Evolutionary conservation across 2,113 vertebrate genomes (phyloP), one percentile per base, ranked within the genome.

Genomic region (Vimba vimba): DNA sequence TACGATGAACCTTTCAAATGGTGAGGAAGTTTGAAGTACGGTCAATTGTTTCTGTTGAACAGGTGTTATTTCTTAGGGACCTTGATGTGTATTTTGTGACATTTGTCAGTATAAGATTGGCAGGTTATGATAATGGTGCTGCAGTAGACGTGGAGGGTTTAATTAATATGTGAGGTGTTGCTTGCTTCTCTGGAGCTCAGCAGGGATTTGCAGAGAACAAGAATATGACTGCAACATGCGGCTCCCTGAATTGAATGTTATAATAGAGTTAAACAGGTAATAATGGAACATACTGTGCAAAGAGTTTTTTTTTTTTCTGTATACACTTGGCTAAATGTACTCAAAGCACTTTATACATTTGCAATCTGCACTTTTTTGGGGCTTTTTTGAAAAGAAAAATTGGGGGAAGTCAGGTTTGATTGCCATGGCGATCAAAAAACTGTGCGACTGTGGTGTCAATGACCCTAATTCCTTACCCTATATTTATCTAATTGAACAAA

Each of bases 401-500:
- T 6, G 8, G 27, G 19, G 75, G 15, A 11, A 76, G 74, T 27
- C 8, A 36, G 27, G 21, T 55, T 50, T 57, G 11, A 68, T 52
- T 36, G 27, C 19, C 62, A 36, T 1, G 9, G 52, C 21, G 62
- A 30, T 69, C 64, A 55, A 52, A 30, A 43, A 69, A 12, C 79
- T 9, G 4, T 11, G 80, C 11, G 19, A 50, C 79, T 11, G 27
- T 23, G 27, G 45, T 69, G 80, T 82, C 80, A 82, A 5, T 82
- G 80, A 82, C 80, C 64, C 45, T 82, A 82, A 82, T 82, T 69
- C 80, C 45, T 13, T 69, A 36, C 80, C 19, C 80, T 69, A 82
- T 82, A 82, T 69, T 82, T 82, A 82, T 82, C 64, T 82, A 82
- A 82, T 82, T 82, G 47, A 82, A 82, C 64, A 69, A 69, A 82